phyloP scores from a whole-genome alignment of 2,888 invertebrate genomes.

The Brenthis hecate region DNA sequence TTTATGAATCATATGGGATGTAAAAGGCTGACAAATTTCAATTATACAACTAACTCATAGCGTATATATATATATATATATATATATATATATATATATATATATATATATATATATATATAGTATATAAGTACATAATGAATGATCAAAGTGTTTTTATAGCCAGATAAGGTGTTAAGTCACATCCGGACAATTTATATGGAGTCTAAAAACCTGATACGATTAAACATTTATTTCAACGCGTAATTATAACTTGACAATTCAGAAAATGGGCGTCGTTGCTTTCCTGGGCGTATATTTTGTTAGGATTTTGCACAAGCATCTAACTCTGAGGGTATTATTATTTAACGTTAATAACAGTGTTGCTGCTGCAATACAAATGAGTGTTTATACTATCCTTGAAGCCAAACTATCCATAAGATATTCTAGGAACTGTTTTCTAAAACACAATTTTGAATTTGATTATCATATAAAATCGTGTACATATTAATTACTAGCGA shows the following conservation, averaged over 20 bases:
- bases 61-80: neutral
- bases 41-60: neutral
- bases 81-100: neutral
- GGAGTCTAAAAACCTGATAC: constrained; percentile 2
- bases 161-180: constrained; percentile 14
- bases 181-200: constrained; percentile 16
- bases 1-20: no score
- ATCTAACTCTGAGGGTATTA: constrained; percentile 31
- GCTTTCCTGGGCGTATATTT: constrained; percentile 38
- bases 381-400: neutral
- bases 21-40: neutral
- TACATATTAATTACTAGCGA: no score
- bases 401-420: neutral
- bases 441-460: no score
- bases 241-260: constrained; percentile 18
- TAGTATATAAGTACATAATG: constrained; percentile 15
- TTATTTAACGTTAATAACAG: constrained; percentile 36
- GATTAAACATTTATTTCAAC: constrained; percentile 18
- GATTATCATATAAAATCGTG: no score
- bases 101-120: neutral
- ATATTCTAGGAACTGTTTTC: no score
- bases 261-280: constrained; percentile 22
- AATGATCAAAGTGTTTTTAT: constrained; percentile 6
- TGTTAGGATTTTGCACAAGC: constrained; percentile 37
- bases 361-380: constrained; percentile 4